A percentile compares a stretch with the other conserved stretches of the same genome.
Evolutionary conservation across 2,113 vertebrate species (phyloP).

Genomic region (Chaetodon trifascialis): DNA sequence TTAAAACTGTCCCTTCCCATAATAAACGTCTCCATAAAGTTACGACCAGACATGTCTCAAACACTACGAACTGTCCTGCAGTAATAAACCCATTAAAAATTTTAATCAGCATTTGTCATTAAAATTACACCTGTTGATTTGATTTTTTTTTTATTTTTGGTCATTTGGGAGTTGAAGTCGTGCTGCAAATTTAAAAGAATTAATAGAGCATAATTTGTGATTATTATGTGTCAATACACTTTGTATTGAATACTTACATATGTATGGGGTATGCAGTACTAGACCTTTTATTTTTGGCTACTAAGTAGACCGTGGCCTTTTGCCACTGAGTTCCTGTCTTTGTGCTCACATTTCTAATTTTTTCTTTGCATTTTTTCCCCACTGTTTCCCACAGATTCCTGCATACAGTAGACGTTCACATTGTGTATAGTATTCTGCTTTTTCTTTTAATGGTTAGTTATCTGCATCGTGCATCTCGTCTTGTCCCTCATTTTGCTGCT

Average conservation of each 20-base stretch:
- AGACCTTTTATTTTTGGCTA: neutral
- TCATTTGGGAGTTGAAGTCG: neutral
- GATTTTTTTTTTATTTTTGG: no score
- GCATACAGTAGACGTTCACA: neutral
- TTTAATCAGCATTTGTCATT: neutral
- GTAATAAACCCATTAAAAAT: neutral
- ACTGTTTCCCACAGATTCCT: neutral
- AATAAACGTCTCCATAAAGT: constrained; percentile 14
- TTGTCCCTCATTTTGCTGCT: neutral
- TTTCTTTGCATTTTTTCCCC: neutral
- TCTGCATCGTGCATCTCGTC: neutral
- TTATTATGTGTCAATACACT: neutral
- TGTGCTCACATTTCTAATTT: neutral
- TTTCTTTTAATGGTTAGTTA: no score
- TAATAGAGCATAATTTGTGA: neutral
- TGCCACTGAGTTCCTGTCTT: neutral
- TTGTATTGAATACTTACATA: neutral
- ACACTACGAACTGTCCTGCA: neutral
- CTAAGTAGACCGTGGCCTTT: neutral
- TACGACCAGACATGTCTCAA: neutral
- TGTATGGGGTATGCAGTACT: neutral
- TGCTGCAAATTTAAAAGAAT: neutral
- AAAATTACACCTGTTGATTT: neutral
- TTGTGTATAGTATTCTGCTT: neutral
- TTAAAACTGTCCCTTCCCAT: neutral